Conservation (phyloP, 2,888 invertebrate species). For the Geotrupes spiniger region DNA sequence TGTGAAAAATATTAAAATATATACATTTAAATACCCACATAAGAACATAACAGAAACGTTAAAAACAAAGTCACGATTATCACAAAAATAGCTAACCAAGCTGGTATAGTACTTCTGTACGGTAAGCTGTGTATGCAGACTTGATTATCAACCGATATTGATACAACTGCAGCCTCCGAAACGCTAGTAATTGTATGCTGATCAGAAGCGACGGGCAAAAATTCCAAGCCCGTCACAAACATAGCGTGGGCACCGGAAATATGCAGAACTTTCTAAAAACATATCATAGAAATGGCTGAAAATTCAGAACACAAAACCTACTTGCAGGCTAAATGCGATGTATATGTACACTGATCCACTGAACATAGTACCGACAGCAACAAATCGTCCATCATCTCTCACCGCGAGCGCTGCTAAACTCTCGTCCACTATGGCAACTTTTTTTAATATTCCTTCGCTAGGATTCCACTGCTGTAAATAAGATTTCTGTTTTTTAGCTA, state of each 20-base stretch:
- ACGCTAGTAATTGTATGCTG: conserved; percentile 70
- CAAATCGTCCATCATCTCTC: conserved; percentile 87
- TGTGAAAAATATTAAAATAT: conserved; percentile 6
- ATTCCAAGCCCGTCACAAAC: conserved; percentile 96
- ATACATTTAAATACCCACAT: conserved; percentile 65
- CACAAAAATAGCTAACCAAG: conserved; percentile 74
- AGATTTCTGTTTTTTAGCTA: conserved; percentile 69
- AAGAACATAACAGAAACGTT: conserved; percentile 80
- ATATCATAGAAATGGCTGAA: conserved; percentile 6
- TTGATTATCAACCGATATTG: conserved; percentile 94
- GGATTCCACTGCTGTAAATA: conserved; percentile 79
- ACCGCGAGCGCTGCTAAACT: conserved; percentile 82
- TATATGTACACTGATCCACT: conserved; percentile 89
- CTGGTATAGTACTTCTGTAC: conserved; percentile 72
- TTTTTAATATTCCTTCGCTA: conserved; percentile 57
- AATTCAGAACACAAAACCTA: conserved; percentile 36
- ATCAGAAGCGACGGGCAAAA: conserved; percentile 74
- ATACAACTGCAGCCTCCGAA: conserved; percentile 84
- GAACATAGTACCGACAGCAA: conserved; percentile 92
- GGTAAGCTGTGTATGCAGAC: conserved; percentile 86
- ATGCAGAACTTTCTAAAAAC: conserved; percentile 72
- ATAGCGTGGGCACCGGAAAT: conserved; percentile 86
- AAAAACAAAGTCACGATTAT: conserved; percentile 73
- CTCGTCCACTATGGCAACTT: conserved; percentile 64
- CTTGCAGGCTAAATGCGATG: conserved; percentile 88